phyloP scores from a whole-genome alignment of 2,888 invertebrate species.

The Hypena proboscidalis region DNA sequence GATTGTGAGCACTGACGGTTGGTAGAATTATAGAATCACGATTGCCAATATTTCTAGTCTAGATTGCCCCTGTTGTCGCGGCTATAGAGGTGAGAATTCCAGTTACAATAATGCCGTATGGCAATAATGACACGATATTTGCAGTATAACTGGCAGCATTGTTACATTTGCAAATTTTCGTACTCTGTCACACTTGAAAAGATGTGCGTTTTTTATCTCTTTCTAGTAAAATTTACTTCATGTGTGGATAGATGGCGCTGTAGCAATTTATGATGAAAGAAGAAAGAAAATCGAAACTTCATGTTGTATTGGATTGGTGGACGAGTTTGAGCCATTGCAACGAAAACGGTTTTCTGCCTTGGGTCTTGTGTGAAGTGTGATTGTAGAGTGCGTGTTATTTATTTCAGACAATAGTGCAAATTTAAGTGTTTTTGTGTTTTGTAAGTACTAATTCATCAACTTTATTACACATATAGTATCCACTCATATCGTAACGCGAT shows the following conservation, averaged over 20 bases:
- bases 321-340: constrained; percentile 61
- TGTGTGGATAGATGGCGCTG: constrained; percentile 58
- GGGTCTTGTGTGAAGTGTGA: constrained; percentile 80
- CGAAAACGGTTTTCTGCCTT: constrained; percentile 83
- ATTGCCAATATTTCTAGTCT: too few species aligned
- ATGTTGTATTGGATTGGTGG: constrained; percentile 44
- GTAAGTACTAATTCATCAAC: constrained; percentile 64
- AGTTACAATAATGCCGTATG: too few species aligned
- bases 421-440: constrained; percentile 70
- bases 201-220: constrained; percentile 15
- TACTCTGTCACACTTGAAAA: constrained; percentile 12
- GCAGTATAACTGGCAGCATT: constrained; percentile 7
- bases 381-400: constrained; percentile 74
- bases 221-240: neutral
- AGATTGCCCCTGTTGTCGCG: too few species aligned
- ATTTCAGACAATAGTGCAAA: constrained; percentile 66
- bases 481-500: constrained; percentile 10
- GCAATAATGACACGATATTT: too few species aligned
- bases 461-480: constrained; percentile 25
- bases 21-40: too few species aligned
- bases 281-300: constrained; percentile 69
- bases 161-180: neutral
- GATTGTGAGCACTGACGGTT: too few species aligned
- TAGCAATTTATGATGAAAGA: constrained; percentile 39
- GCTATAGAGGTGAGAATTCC: too few species aligned